Base-by-base conservation (phyloP, 2,888 invertebrate species). In the Yponomeuta cagnagella region DNA sequence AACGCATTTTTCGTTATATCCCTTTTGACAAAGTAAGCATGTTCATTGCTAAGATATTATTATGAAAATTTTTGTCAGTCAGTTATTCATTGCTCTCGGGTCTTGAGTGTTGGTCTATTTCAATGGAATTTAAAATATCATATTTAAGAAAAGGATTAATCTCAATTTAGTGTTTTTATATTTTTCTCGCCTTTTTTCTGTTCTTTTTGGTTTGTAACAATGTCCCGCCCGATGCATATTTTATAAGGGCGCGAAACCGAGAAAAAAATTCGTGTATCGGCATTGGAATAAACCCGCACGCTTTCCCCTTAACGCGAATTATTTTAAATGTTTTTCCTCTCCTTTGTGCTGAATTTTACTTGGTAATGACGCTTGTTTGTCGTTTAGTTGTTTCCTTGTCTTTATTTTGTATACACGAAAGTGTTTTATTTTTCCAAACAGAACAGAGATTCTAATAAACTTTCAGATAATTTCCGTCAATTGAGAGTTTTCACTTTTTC, bases 191-290 rank as follows among this genome's bases (percentile, higher is more conserved):
- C 12, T 58, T 58, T 15, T 58, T 58, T 58, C 52, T 58, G 52
- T 58, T 58, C 52, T 15, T 4, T 15, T 58, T 58, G 15, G 12
- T 58, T 15, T 58, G 52, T 58, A 1, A 15, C 78, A 78, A 74
- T 76, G 74, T 77, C 72, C 43, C 72, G 73, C 72, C 43, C 72
- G 73, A 77, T 79, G 77, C 79, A 79, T 78, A 79, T 78, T 78
- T 75, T 73, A 76, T 73, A 68, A 65, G 64, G 31, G 31, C 65
- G 65, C 10, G 33, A 65, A 30, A 65, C 31, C 12, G 31, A 65
- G 33, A 65, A 65, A 31, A 64, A 30, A 64, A 30, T 31, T 2
- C n/a, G 30, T 64, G 30, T 64, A 64, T 64, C 64, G 31, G 31
- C 10, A 64, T 64, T 15, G 52, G 5, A 58, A 58, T 58, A 58